These are phyloP conservation scores for Ptychochromis oligacanthus DNA, from an alignment of 2,113 vertebrate genomes.

Conservation along the genomic window DNA sequence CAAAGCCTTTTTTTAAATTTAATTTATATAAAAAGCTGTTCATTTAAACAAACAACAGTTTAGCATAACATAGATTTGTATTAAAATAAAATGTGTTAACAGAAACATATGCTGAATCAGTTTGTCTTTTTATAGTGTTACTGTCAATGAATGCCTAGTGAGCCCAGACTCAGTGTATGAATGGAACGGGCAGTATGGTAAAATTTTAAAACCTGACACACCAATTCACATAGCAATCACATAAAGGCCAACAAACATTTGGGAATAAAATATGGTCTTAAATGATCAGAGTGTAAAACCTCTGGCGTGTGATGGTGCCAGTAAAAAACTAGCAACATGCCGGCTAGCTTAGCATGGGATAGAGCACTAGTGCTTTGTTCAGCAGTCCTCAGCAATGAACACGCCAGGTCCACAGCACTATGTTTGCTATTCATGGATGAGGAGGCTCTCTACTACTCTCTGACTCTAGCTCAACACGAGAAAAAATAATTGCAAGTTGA, in stretches of 20 bases:
- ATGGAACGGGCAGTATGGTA: neutral
- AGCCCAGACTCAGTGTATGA: neutral
- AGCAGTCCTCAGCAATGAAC: neutral
- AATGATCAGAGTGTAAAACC: neutral
- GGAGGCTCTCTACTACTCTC: neutral
- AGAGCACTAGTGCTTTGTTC: neutral
- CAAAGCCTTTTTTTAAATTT: neutral
- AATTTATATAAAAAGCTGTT: constrained; percentile 15
- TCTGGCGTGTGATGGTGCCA: neutral
- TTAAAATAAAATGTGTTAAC: neutral
- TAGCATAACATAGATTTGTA: neutral
- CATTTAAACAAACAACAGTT: neutral
- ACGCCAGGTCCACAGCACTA: neutral
- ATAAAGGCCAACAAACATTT: neutral
- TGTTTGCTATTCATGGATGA: neutral
- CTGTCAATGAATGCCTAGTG: neutral
- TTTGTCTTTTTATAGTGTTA: neutral
- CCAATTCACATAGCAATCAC: neutral
- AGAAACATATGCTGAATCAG: neutral
- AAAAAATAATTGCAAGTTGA: neutral
- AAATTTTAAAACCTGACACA: neutral
- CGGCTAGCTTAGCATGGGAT: neutral
- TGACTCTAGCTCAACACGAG: neutral
- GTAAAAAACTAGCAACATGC: neutral
- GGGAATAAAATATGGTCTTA: neutral